Conservation (phyloP, 2,113 vertebrate genomes). For the Nothocercus julius region DNA sequence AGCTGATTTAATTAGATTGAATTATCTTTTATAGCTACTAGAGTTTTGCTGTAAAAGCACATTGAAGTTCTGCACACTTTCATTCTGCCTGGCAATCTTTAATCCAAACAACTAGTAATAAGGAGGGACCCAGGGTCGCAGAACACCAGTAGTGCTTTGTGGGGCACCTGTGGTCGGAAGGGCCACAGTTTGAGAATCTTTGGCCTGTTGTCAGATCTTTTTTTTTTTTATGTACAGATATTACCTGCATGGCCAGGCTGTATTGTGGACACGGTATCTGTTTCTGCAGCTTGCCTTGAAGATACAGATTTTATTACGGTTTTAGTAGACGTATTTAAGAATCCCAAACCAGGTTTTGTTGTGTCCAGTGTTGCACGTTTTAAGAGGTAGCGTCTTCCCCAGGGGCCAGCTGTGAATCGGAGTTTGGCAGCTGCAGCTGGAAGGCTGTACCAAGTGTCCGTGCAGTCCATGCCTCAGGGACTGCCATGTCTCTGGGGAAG, state of each 20-base stretch:
- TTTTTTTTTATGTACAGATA: background rate
- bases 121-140: accelerated
- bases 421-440: background rate
- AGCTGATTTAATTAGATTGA: background rate
- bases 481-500: background rate
- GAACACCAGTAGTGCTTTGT: background rate
- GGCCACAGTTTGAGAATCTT: background rate
- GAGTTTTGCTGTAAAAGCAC: background rate
- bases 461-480: accelerated
- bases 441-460: background rate
- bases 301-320: background rate
- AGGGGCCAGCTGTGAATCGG: background rate
- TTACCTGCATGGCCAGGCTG: background rate
- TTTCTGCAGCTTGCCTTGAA: background rate
- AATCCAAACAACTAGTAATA: background rate
- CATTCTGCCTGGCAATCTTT: background rate
- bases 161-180: background rate
- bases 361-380: background rate
- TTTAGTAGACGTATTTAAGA: background rate
- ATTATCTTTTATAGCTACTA: background rate
- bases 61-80: background rate
- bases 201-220: background rate
- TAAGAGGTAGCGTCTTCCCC: background rate
- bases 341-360: background rate
- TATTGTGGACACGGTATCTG: background rate